Evolutionary conservation across 2,113 vertebrate genomes (phyloP).

Genomic region (Syngnathus typhle): DNA sequence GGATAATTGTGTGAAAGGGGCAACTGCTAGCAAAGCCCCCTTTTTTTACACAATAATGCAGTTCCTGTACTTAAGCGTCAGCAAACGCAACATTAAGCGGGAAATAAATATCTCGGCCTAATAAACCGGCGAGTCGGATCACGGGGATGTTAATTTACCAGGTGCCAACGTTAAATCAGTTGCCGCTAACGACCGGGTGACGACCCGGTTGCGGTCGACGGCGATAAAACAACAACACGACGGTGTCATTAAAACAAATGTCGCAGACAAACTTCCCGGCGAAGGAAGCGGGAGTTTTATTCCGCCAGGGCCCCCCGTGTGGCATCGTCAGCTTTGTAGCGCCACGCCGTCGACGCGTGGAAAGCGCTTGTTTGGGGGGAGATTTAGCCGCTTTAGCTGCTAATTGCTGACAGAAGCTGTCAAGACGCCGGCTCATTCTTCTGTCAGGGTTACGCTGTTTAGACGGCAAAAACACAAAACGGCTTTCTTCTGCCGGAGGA

Average conservation of each 20-base stretch:
- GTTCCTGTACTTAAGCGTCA: conserved; percentile 94
- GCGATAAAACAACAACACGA: conserved; percentile 98
- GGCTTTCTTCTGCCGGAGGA: conserved; percentile 84
- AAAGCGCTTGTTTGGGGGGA: conserved; percentile 84
- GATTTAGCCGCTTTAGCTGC: conserved; percentile 96
- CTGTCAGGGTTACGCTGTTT: conserved; percentile 75
- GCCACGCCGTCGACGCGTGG: conserved; percentile 38
- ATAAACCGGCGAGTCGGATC: conserved; percentile 97
- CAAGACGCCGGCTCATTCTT: conserved; percentile 94
- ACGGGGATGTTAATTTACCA: conserved; percentile 99
- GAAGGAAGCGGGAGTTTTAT: conserved; percentile 80
- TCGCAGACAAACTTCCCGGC: conserved; percentile 91
- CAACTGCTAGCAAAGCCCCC: not conserved
- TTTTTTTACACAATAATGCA: conserved; percentile 44
- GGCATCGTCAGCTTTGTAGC: conserved; percentile 58
- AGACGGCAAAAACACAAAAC: conserved; percentile 27
- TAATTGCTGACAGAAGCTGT: conserved; percentile 99
- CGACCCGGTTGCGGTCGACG: conserved; percentile 95
- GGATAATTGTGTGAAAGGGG: not conserved
- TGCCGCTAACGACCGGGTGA: conserved; percentile 95
- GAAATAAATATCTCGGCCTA: conserved; percentile 99
- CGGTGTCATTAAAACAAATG: conserved; percentile 77
- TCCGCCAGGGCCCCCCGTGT: conserved; percentile 77
- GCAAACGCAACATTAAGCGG: conserved; percentile 96
- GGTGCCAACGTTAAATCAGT: conserved; percentile 93